Evolutionary conservation across 1,140 invertebrate species (phyloP), one percentile per base, ranked within the genome.

Genomic region (Olivierus martensii): DNA sequence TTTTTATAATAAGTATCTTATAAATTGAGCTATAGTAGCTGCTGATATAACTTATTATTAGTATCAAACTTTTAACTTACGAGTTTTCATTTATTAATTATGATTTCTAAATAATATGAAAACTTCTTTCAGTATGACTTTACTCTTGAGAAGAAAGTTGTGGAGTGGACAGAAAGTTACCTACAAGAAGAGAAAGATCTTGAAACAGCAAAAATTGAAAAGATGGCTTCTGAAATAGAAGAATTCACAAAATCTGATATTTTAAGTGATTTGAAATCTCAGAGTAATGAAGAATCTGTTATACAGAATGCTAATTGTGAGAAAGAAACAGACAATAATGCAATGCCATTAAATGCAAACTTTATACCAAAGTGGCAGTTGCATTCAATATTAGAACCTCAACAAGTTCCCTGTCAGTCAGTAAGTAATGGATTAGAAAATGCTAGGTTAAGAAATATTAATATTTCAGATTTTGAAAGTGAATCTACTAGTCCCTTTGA

Each of bases 401-500:
- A 46, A 19, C n/a, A 46, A 46, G 19, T 18, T 4, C 12, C 12
- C 21, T 21, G 4, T 17, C 17, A 46, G 44, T 17, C n/a, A 41
- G 39, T 18, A 46, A 14, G 28, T 19, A 46, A 46, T 22, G 19
- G 19, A 6, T 21, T 14, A 19, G n/a, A n/a, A 19, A 46, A 46
- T n/a, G 28, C 9, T 28, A 28, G 28, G 9, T 28, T 28, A 28
- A 49, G 12, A 17, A 47, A 39, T 34, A 52, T 62, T 39, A 58
- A 61, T 37, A 38, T 57, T 12, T 55, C 49, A 41, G 85, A 89
- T 65, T 91, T 91, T 72, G 86, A 90, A 69, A 79, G 83, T 65
- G 84, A 88, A 65, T 87, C 83, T 46, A 87, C 84, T 15, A 88
- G 84, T 66, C 87, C 87, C 1, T 91, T 90, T 70, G 87, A 91